A percentile compares a stretch with the other conserved stretches of the same genome.
phyloP scores from a whole-genome alignment of 2,888 invertebrate species.

The Cataglyphis altisquamis region DNA sequence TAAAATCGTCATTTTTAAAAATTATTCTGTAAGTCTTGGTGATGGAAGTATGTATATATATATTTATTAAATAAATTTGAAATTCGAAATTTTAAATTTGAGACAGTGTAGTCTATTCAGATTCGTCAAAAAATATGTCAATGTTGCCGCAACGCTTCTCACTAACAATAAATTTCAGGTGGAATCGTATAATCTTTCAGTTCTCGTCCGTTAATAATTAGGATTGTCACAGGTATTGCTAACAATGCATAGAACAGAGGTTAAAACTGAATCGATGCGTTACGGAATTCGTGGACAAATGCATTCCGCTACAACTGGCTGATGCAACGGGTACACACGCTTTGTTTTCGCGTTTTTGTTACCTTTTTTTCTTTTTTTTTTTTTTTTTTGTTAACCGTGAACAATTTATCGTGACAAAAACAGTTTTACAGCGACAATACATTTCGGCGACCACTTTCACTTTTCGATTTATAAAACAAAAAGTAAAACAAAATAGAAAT shows the following conservation, averaged over 20 bases:
- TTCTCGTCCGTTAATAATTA: slow-evolving; percentile 20
- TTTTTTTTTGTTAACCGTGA: slow-evolving; percentile 16
- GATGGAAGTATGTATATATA: too few species aligned
- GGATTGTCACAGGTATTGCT: background rate
- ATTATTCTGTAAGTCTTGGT: background rate
- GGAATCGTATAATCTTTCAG: background rate
- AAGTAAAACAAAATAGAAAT: background rate
- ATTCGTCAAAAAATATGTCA: background rate
- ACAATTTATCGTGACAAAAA: slow-evolving; percentile 34
- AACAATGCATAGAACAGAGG: background rate
- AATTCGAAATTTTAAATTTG: background rate
- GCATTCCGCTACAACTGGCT: slow-evolving; percentile 6
- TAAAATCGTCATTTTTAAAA: background rate
- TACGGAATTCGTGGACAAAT: slow-evolving; percentile 18
- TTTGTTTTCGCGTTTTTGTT: slow-evolving; percentile 33
- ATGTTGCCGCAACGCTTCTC: background rate
- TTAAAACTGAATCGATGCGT: slow-evolving; percentile 20
- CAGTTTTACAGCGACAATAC: slow-evolving; percentile 46
- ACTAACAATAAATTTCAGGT: background rate
- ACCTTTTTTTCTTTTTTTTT: background rate
- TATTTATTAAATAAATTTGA: too few species aligned
- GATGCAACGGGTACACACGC: background rate
- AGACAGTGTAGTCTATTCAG: background rate
- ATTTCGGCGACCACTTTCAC: slow-evolving; percentile 50
- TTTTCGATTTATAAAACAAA: slow-evolving; percentile 25